phyloP scores from a whole-genome alignment of 2,113 vertebrate genomes.

The Macrotus californicus region DNA sequence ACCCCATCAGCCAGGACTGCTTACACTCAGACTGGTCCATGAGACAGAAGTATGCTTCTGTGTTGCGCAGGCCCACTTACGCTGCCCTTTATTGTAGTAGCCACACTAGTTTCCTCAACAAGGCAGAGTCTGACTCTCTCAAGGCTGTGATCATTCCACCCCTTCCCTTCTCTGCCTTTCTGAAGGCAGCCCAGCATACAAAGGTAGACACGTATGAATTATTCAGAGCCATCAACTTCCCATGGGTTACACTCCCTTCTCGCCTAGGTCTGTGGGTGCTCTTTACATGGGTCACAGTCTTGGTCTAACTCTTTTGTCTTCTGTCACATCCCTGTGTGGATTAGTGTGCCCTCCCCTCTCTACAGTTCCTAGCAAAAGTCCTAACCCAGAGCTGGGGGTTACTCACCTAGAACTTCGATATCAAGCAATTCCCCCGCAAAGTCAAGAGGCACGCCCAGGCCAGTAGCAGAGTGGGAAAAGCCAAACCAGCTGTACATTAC shows the following conservation, averaged over 20 bases:
- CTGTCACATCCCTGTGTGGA: background rate
- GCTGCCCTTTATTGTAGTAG: background rate
- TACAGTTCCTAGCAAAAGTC: background rate
- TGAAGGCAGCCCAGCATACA: background rate
- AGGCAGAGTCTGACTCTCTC: background rate
- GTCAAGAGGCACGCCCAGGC: conserved; percentile 56
- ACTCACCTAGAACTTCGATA: background rate
- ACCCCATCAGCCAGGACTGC: background rate
- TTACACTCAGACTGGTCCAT: background rate
- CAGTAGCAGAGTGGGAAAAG: conserved; percentile 55
- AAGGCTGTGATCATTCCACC: background rate
- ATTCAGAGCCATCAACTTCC: background rate
- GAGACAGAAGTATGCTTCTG: background rate
- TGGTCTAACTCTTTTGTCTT: background rate
- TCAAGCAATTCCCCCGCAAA: background rate
- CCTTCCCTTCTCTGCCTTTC: background rate
- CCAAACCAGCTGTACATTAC: conserved; percentile 50
- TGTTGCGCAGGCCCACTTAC: background rate
- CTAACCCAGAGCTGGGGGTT: background rate
- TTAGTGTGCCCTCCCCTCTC: background rate
- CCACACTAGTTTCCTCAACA: background rate
- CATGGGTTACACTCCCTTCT: background rate
- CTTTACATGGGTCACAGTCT: background rate
- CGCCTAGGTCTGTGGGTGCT: background rate
- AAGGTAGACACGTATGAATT: background rate